Conservation (phyloP, 1,140 invertebrate genomes). For the Drosophila erecta region DNA sequence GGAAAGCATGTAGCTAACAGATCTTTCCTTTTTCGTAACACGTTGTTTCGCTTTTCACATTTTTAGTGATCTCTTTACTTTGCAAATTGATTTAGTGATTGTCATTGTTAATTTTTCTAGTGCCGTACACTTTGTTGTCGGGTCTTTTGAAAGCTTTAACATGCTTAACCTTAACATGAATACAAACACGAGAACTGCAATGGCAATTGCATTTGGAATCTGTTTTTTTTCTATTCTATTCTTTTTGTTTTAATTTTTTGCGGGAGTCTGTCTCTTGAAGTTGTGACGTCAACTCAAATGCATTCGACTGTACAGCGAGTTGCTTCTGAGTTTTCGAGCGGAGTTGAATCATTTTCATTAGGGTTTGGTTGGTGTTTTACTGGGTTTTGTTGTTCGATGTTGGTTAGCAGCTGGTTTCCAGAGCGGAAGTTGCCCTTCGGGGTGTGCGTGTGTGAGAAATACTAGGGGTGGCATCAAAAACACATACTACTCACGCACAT, state of each 20-base stretch:
- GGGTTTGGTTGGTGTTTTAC: conserved; percentile 27
- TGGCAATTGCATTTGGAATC: conserved; percentile 36
- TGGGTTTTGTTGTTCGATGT: conserved; percentile 2
- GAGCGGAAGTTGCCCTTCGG: conserved; percentile 43
- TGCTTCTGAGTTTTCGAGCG: background rate
- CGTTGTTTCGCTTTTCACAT: conserved; percentile 3
- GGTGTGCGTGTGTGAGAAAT: conserved; percentile 6
- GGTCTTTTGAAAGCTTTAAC: conserved; percentile 57
- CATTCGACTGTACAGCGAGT: conserved; percentile 25
- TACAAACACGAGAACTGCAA: conserved; percentile 43
- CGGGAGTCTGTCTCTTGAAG: conserved; percentile 17
- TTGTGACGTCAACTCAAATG: conserved; percentile 36
- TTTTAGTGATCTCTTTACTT: conserved; percentile 20
- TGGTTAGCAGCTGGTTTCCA: conserved; percentile 35
- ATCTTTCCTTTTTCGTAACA: background rate
- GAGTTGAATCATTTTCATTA: conserved; percentile 22
- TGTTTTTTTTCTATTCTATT: background rate
- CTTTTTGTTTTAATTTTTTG: background rate
- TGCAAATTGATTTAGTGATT: conserved; percentile 13
- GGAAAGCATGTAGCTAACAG: background rate
- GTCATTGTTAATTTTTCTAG: conserved; percentile 17
- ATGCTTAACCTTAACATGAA: conserved; percentile 77
- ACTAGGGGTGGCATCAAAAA: conserved; percentile 16
- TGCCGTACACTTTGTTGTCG: conserved; percentile 39
- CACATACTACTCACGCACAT: conserved; percentile 4